Evolutionary conservation across 2,797 vertebrate genomes (phyloP), one percentile per base, ranked within the genome.

Genomic region (Margarornis squamiger): DNA sequence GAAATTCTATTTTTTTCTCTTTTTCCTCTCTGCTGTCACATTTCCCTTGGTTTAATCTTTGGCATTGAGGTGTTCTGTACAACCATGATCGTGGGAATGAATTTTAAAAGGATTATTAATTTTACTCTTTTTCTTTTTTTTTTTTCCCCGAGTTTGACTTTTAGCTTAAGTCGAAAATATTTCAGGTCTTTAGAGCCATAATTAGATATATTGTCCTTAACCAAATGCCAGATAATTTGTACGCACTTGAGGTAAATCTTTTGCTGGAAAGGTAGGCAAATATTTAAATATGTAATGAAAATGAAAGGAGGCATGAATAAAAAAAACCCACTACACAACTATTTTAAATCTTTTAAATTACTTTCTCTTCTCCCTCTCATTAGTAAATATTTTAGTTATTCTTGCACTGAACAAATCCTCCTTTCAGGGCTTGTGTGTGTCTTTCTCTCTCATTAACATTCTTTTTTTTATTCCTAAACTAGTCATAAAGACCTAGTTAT

Each of bases 241-340:
- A 96, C 81, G 29, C 70, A 96, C 94, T 95, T 46, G 59, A 96
- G 95, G 97, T 92, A 98, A 97, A 97, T 97, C 95, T 97, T 97
- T 93, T 95, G 88, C 94, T 92, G 88, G 93, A 93, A 98, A 97
- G 78, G 90, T 96, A 91, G 97, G 92, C 96, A 98, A 98, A 98
- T 98, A 98, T 98, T 98, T 97, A 98, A 98, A 95, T 95, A 96
- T 59, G 77, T 95, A 97, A 98, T 97, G 94, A 97, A 96, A 97
- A 91, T 7, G 7, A 77, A 97, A 62, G 66, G 58, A 84, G 54
- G 71, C 85, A 93, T 92, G 90, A 97, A 97, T 96, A 81, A 96
- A 96, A 52, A 72, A 51, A 84, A 4, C 0, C 5, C n/a, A n/a
- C 3, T 32, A 29, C 79, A 95, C 68, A 96, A 96, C 78, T 92